These are phyloP conservation scores for Nudaria mundana DNA, from an alignment of 2,888 invertebrate species.

Conservation along the genomic window DNA sequence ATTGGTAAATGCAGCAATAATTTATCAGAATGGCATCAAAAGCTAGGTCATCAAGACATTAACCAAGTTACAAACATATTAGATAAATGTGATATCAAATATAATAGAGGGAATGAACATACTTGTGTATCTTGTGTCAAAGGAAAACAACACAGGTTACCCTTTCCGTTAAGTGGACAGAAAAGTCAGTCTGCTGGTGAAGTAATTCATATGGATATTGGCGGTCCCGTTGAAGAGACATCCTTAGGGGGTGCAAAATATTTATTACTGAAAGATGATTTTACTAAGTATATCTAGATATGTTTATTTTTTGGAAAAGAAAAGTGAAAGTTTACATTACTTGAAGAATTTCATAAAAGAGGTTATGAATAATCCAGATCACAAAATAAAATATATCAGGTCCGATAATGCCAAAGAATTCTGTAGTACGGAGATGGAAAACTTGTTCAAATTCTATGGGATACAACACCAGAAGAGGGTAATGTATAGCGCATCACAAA, in stretches of 20 bases:
- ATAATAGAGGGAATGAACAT: background rate
- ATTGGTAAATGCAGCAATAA: background rate
- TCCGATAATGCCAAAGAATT: conserved; percentile 40
- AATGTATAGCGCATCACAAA: conserved; percentile 46
- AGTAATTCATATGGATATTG: background rate
- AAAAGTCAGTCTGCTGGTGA: background rate
- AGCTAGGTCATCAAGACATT: background rate
- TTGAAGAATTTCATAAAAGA: background rate
- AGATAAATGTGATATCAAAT: background rate
- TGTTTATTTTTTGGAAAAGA: background rate
- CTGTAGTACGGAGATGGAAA: conserved; percentile 24
- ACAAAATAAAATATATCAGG: conserved; percentile 14
- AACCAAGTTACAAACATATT: background rate
- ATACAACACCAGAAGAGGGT: conserved; percentile 35
- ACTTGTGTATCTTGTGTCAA: background rate
- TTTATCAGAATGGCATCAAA: background rate
- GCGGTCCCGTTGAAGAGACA: background rate
- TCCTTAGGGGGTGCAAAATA: background rate
- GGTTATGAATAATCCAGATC: background rate
- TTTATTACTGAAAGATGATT: background rate
- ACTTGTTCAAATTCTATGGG: conserved; percentile 25
- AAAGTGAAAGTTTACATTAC: background rate
- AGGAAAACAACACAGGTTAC: background rate
- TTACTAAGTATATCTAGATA: background rate
- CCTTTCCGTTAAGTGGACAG: background rate